A percentile compares a stretch with the other conserved stretches of the same genome.
phyloP scores from a whole-genome alignment of 2,797 vertebrate genomes.

The Eulemur rubriventer region DNA sequence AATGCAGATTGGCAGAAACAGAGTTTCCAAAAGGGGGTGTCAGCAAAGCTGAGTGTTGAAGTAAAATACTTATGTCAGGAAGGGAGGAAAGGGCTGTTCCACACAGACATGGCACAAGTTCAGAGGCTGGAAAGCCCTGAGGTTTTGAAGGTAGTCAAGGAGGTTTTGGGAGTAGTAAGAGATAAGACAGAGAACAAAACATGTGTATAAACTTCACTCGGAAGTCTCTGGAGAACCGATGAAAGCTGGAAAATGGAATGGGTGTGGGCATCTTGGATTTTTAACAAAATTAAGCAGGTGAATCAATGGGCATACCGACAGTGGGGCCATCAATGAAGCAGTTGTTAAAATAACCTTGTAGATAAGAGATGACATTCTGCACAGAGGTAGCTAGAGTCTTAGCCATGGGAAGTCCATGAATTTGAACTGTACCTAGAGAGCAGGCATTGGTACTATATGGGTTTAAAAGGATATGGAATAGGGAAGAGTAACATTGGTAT shows the following conservation, averaged over 20 bases:
- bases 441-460: neutral
- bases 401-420: fast-evolving
- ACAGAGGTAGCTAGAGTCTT: neutral
- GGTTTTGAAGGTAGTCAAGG: neutral
- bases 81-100: neutral
- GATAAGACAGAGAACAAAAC: neutral
- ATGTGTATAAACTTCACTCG: neutral
- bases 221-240: neutral
- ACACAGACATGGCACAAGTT: neutral
- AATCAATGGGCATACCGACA: neutral
- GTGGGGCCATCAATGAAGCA: neutral
- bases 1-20: fast-evolving
- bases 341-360: neutral
- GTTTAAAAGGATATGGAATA: neutral
- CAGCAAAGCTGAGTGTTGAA: neutral
- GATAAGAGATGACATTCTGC: neutral
- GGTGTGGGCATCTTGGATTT: neutral
- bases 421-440: neutral
- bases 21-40: neutral
- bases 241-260: neutral
- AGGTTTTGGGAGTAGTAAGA: neutral
- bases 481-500: neutral
- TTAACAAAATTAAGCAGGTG: neutral
- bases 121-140: neutral
- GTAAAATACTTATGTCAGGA: neutral